A percentile compares a stretch with the other conserved stretches of the same genome.
Evolutionary conservation across 2,113 vertebrate species (phyloP).

Genomic region (Crotalus horridus): DNA sequence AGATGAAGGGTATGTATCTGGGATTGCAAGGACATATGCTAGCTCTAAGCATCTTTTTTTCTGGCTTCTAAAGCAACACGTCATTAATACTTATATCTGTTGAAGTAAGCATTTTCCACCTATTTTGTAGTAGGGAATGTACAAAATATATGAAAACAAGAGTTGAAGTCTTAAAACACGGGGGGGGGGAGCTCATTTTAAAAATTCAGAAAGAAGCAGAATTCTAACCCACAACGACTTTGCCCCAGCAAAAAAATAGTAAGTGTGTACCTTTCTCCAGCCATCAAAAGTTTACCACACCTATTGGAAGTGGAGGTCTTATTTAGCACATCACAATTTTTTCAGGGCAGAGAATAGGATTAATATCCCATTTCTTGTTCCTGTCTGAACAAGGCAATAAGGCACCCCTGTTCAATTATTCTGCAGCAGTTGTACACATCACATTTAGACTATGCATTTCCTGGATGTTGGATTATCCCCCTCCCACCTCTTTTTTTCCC

Average conservation of each 20-base stretch:
- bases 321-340: background rate
- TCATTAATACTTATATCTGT: background rate
- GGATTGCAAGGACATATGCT: background rate
- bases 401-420: background rate
- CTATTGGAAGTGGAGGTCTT: background rate
- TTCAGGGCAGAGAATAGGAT: background rate
- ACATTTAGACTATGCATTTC: background rate
- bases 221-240: background rate
- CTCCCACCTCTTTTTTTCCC: background rate
- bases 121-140: background rate
- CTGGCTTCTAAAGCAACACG: background rate
- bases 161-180: background rate
- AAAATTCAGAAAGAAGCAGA: background rate
- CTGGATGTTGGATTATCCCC: background rate
- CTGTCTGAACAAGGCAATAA: background rate
- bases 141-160: background rate
- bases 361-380: background rate
- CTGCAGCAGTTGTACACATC: background rate
- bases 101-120: background rate
- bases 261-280: too few relatives aligned
- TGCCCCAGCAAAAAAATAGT: background rate
- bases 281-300: background rate
- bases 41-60: background rate
- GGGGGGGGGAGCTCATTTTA: background rate
- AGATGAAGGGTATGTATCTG: background rate